phyloP scores from a whole-genome alignment of 1,140 invertebrate genomes.

The Asbolus verrucosus region DNA sequence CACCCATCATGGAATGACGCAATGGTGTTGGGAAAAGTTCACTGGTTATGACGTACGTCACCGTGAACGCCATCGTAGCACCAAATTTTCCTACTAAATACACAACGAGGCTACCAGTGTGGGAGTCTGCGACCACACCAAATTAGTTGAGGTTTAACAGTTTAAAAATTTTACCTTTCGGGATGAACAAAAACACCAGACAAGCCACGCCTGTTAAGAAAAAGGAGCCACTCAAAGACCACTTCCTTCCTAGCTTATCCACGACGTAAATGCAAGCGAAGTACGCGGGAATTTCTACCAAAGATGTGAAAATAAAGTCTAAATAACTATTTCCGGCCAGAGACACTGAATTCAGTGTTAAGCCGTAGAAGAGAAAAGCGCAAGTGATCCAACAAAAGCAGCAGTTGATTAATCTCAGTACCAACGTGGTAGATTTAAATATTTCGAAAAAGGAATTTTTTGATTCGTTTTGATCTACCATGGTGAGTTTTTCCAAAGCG shows the following conservation, averaged over 20 bases:
- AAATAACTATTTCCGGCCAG: constrained; percentile 78
- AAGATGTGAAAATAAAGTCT: constrained; percentile 78
- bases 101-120: constrained; percentile 75
- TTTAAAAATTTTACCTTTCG: constrained; percentile 51
- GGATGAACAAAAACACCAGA: constrained; percentile 58
- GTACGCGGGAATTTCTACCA: constrained; percentile 80
- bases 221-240: constrained; percentile 71
- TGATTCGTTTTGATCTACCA: constrained; percentile 26
- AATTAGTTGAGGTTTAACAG: constrained; percentile 13
- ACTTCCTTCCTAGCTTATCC: constrained; percentile 74
- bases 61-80: constrained; percentile 68
- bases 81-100: constrained; percentile 79
- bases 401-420: constrained; percentile 73
- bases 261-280: constrained; percentile 74
- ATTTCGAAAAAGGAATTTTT: constrained; percentile 66
- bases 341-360: constrained; percentile 82
- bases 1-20: constrained; percentile 70
- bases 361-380: constrained; percentile 83
- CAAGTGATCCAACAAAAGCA: constrained; percentile 78
- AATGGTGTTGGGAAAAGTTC: constrained; percentile 69
- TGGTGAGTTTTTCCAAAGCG: constrained; percentile 64
- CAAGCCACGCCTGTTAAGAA: constrained; percentile 70
- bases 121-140: constrained; percentile 67
- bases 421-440: constrained; percentile 70
- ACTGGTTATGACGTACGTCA: constrained; percentile 68